Percentiles rank a stretch among this genome's conserved stretches.
Conservation (phyloP, 2,113 vertebrate genomes). For the Connochaetes taurinus region DNA sequence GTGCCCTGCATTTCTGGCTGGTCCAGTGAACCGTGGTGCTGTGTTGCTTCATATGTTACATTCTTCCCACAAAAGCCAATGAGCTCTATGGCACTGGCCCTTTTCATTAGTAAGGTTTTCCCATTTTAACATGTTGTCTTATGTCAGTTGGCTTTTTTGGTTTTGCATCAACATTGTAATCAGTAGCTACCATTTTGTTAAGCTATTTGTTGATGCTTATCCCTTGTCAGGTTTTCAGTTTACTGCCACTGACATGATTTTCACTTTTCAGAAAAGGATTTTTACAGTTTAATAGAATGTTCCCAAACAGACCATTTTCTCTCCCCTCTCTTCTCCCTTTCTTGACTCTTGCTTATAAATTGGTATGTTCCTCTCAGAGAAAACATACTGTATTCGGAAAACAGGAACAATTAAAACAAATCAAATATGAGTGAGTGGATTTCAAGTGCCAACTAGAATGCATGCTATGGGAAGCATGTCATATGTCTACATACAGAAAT, state of each 20-base stretch:
- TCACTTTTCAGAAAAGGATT: conserved; percentile 42
- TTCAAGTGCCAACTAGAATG: neutral
- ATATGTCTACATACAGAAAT: neutral
- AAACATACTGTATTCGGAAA: neutral
- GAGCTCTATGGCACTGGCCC: conserved; percentile 49
- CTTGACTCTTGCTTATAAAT: neutral
- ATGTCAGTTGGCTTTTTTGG: conserved; percentile 61
- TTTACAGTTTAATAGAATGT: conserved; percentile 19
- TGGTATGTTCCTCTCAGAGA: neutral
- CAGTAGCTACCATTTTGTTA: conserved; percentile 70
- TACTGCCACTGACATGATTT: conserved; percentile 61
- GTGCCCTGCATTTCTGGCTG: neutral
- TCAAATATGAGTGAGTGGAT: neutral
- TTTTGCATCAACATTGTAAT: conserved; percentile 57
- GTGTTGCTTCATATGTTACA: conserved; percentile 26
- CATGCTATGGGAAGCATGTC: neutral
- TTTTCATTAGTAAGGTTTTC: conserved; percentile 65
- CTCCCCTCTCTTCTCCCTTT: neutral
- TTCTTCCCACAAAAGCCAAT: conserved; percentile 48
- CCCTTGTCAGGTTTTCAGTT: conserved; percentile 70
- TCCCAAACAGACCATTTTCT: neutral
- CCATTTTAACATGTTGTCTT: conserved; percentile 71
- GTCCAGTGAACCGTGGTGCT: neutral
- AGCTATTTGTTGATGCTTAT: conserved; percentile 71
- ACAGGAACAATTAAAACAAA: neutral